Base-by-base conservation (phyloP, 1,140 invertebrate species). In the Drosophila equinoxialis region DNA sequence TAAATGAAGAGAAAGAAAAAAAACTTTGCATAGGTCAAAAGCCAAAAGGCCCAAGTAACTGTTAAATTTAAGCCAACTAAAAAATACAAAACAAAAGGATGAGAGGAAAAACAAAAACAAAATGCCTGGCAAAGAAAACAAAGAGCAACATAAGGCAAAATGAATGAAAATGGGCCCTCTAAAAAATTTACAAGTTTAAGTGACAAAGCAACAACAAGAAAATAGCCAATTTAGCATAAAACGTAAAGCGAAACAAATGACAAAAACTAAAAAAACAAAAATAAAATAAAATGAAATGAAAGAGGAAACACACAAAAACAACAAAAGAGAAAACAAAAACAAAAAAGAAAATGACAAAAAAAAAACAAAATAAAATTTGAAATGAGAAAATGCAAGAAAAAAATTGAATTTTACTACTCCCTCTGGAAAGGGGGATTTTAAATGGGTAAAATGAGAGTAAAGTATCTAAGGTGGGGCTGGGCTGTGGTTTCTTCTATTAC, bases 151-250 rank as follows among this genome's bases (percentile, higher is more conserved):
- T 7, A 33, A 20, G 39, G 20, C 14, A 23, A 33, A 13, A 59
- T 65, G 39, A 59, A n/a, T 11, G 23, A 35, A 62, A 58, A 48
- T 55, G 48, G 42, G 51, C 20, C 41, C 54, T 14, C 37, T 17
- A 65, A 74, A 54, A 86, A 77, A 74, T 66, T 70, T 77, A 89
- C 72, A 83, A 74, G 63, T 87, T 82, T 86, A 86, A 86, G 75
- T 81, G 62, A 86, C 78, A 83, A 84, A 86, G 71, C 74, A 86
- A 81, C 82, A 87, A 79, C 39, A 74, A 70, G 68, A 82, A 87
- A 82, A 87, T 87, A 87, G 84, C 85, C 81, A 87, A 87, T 89
- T 87, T 87, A 87, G 80, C 76, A 89, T 87, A 89, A 84, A 83
- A 55, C 68, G 45, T 35, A 59, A 59, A 45, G 54, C 65, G 54